Conservation (phyloP, 2,113 vertebrate genomes). For the Pteronura brasiliensis region DNA sequence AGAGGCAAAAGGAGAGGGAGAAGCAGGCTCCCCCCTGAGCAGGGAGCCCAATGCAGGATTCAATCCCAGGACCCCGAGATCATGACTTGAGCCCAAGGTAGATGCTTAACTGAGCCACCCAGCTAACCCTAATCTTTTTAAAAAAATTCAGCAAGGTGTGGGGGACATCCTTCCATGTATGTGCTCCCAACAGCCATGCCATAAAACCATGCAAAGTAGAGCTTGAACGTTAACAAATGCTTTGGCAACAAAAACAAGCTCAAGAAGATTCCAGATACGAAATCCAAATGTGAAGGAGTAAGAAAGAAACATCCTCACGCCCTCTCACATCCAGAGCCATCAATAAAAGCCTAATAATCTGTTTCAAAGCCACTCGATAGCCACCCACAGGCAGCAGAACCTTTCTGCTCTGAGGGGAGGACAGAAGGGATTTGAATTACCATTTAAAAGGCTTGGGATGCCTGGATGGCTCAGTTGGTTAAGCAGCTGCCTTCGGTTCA, state of each 20-base stretch:
- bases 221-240: neutral
- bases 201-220: accelerated
- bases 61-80: neutral
- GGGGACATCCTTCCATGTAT: neutral
- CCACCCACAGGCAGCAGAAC: neutral
- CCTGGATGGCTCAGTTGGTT: no score
- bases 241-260: neutral
- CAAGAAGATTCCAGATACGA: neutral
- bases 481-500: no score
- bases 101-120: neutral
- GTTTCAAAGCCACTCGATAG: neutral
- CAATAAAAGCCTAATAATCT: neutral
- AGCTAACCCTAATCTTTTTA: neutral
- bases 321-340: neutral
- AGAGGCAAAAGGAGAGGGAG: neutral
- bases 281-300: neutral
- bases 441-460: neutral
- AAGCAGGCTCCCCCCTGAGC: neutral
- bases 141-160: neutral
- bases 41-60: neutral
- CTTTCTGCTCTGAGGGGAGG: neutral
- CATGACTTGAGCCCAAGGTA: neutral
- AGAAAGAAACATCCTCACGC: neutral
- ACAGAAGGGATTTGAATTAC: neutral
- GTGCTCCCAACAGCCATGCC: neutral